phyloP scores from a whole-genome alignment of 2,797 vertebrate genomes.

The Anas bahamensis region DNA sequence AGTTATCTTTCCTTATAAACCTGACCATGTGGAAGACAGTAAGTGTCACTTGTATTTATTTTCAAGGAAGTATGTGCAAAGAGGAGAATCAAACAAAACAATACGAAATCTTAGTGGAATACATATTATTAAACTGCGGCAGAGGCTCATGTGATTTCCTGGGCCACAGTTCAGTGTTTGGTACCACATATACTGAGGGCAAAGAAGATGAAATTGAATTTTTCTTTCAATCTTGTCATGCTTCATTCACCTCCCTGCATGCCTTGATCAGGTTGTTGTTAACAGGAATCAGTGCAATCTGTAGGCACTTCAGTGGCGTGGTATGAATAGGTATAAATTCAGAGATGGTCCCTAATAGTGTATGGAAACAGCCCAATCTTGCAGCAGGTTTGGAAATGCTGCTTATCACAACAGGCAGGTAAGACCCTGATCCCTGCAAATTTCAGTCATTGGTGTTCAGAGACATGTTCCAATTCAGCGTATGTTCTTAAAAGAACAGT shows the following conservation, averaged over 20 bases:
- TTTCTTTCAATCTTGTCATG: neutral
- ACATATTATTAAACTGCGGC: neutral
- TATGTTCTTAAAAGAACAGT: neutral
- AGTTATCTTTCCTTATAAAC: neutral
- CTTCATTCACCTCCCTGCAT: neutral
- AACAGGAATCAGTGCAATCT: neutral
- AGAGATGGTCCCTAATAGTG: neutral
- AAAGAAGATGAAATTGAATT: neutral
- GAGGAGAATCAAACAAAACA: neutral
- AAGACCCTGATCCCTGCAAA: neutral
- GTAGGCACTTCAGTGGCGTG: neutral
- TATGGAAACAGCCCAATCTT: neutral
- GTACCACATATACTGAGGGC: neutral
- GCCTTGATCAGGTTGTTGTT: neutral
- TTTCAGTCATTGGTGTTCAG: neutral
- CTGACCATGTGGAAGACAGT: neutral
- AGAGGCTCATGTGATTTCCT: neutral
- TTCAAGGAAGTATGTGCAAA: neutral
- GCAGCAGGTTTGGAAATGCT: neutral
- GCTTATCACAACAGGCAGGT: neutral
- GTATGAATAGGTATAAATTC: neutral
- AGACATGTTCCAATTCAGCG: neutral
- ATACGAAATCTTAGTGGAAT: neutral
- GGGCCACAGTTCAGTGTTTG: neutral
- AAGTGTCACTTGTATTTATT: neutral